These are phyloP conservation scores for Drosophila hamatofila DNA, from an alignment of 2,888 invertebrate species.

Conservation along the genomic window DNA sequence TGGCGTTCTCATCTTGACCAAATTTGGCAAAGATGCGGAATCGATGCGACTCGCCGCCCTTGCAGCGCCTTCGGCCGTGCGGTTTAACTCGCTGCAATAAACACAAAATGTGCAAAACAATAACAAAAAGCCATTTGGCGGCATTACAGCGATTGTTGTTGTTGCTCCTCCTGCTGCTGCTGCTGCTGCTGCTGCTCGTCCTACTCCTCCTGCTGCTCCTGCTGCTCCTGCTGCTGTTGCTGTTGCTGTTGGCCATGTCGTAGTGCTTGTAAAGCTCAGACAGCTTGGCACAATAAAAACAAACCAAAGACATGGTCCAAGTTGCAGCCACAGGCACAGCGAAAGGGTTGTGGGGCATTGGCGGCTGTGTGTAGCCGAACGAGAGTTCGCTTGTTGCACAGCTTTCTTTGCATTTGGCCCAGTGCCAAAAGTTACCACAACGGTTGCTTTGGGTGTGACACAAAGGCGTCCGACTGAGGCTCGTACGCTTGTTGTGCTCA, in stretches of 20 bases:
- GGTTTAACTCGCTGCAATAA: constrained; percentile 70
- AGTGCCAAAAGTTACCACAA: constrained; percentile 57
- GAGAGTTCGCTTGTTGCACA: constrained; percentile 40
- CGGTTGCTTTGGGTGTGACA: constrained; percentile 57
- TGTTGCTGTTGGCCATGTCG: constrained; percentile 38
- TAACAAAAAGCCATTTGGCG: constrained; percentile 67
- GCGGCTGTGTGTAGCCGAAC: not conserved
- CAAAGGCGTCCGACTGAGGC: constrained; percentile 47
- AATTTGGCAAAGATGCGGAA: constrained; percentile 57
- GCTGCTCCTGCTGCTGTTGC: constrained; percentile 19
- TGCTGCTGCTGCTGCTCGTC: too few species aligned
- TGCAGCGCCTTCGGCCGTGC: constrained; percentile 20
- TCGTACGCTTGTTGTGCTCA: constrained; percentile 28
- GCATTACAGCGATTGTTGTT: constrained; percentile 26
- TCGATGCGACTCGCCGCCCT: constrained; percentile 16
- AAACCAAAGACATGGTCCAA: constrained; percentile 39
- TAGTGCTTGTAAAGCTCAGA: constrained; percentile 59
- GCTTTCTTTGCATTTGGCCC: constrained; percentile 58
- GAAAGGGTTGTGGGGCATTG: constrained; percentile 3
- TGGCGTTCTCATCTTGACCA: constrained; percentile 51
- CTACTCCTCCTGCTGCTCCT: not conserved
- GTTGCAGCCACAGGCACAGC: constrained; percentile 24
- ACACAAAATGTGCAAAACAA: constrained; percentile 58
- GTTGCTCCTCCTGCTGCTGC: constrained; percentile 17
- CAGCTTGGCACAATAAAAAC: constrained; percentile 68